Conservation (phyloP, 2,797 vertebrate species). For the Scleropages formosus region DNA sequence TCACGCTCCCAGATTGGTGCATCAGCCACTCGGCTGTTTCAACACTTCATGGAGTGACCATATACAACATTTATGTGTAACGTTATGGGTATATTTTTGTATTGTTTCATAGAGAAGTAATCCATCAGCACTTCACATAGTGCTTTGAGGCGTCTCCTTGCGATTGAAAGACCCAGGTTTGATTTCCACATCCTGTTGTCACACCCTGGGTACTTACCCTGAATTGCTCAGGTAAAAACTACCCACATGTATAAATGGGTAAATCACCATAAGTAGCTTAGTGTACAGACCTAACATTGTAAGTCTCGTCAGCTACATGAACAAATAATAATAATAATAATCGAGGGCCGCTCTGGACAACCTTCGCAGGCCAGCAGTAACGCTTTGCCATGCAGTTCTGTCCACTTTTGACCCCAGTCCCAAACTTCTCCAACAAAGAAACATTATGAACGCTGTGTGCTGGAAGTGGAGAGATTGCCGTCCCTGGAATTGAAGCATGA, state of each 20-base stretch:
- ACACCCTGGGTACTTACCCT: no score
- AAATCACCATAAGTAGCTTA: no score
- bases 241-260: no score
- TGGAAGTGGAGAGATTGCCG: constrained; percentile 27
- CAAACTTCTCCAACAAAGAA: not conserved
- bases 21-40: not conserved
- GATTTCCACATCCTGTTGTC: no score
- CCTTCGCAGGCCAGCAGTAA: not conserved
- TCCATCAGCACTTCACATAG: not conserved
- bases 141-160: no score
- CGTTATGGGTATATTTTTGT: not conserved
- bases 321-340: no score
- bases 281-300: no score
- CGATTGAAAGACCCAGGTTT: no score
- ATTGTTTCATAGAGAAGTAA: not conserved
- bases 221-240: no score
- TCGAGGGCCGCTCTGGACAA: not conserved
- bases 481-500: constrained; percentile 7
- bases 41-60: not conserved
- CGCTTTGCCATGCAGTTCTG: constrained; percentile 20
- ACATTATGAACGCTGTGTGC: constrained; percentile 8
- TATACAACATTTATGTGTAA: not conserved
- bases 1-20: not conserved
- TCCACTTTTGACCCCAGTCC: not conserved
- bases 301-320: no score